Evolutionary conservation across 2,888 invertebrate species (phyloP), one percentile per base, ranked within the genome.

Genomic region (Pseudanteris insignis): DNA sequence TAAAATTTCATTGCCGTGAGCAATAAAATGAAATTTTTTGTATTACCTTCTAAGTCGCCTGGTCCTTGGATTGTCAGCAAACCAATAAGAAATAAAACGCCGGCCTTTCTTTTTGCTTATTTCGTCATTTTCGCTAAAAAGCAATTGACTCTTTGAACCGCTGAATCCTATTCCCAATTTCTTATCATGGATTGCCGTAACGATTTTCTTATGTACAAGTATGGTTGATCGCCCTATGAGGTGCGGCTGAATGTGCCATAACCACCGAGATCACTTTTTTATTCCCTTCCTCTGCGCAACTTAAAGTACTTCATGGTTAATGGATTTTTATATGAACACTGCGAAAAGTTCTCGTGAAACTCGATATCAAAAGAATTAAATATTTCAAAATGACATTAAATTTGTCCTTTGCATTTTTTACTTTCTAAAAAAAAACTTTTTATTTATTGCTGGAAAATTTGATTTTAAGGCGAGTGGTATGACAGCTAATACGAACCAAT

Each of bases 151-250:
- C 36, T 55, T 51, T 44, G 40, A 61, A 10, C 43, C 25, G 11
- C 13, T 9, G 9, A 37, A 36, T n/a, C 37, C 48, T 41, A 53
- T 47, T 48, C 47, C 37, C 44, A 46, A 55, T 55, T 44, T 50
- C 46, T 48, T 50, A 33, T 48, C 60, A 21, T 32, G 38, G 26
- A 46, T 55, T 55, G 51, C 38, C 40, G 30, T 50, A 51, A 55
- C 40, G 40, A 61, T 61, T 61, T 61, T 61, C 55, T 55, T 60
- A 50, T 33, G 60, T 38, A 38, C 47, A 24, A 40, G 18, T 32
- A 34, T 30, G 41, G 33, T 11, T 43, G 50, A 46, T 59, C 47
- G 44, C 28, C 50, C 58, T 51, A 51, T 50, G 50, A 38, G 48
- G 58, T 43, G 44, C 44, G 21, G 21, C 18, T 29, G 13, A 32